phyloP scores from a whole-genome alignment of 2,113 vertebrate species.

The Sardina pilchardus region DNA sequence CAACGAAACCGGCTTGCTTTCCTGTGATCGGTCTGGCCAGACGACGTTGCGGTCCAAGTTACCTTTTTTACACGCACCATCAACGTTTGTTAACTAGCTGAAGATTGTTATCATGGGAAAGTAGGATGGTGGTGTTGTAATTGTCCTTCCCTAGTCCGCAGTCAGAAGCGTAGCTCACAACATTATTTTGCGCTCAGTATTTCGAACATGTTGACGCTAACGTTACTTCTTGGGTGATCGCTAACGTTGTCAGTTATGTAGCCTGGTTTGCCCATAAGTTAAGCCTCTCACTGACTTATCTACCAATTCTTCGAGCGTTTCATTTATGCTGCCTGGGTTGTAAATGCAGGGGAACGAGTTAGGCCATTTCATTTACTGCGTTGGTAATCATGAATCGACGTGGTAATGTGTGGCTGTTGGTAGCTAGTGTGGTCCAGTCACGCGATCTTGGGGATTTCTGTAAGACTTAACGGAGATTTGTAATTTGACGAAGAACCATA shows the following conservation, averaged over 20 bases:
- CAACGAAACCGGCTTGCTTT: conserved; percentile 1
- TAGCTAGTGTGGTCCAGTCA: conserved; percentile 25
- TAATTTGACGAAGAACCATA: not conserved
- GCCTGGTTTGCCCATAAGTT: conserved; percentile 5
- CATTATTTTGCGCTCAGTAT: not conserved
- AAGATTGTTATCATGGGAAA: not conserved
- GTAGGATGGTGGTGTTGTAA: not conserved
- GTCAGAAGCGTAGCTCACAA: not conserved
- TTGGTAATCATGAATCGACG: conserved; percentile 19
- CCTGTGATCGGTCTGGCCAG: not conserved
- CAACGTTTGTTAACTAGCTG: not conserved
- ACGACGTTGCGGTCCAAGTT: too few species aligned
- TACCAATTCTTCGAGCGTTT: not conserved
- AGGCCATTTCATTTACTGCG: conserved; percentile 25
- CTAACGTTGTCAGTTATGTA: not conserved
- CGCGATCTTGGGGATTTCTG: conserved; percentile 2
- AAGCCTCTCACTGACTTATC: not conserved
- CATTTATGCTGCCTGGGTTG: not conserved
- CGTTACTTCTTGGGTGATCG: not conserved
- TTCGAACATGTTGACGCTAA: not conserved
- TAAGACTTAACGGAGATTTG: not conserved
- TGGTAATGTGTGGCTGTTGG: conserved; percentile 17
- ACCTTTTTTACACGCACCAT: not conserved
- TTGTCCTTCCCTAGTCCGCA: not conserved
- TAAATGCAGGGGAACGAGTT: conserved; percentile 5